These are phyloP conservation scores for Ochropacha duplaris DNA, from an alignment of 2,888 invertebrate species.

Conservation along the genomic window DNA sequence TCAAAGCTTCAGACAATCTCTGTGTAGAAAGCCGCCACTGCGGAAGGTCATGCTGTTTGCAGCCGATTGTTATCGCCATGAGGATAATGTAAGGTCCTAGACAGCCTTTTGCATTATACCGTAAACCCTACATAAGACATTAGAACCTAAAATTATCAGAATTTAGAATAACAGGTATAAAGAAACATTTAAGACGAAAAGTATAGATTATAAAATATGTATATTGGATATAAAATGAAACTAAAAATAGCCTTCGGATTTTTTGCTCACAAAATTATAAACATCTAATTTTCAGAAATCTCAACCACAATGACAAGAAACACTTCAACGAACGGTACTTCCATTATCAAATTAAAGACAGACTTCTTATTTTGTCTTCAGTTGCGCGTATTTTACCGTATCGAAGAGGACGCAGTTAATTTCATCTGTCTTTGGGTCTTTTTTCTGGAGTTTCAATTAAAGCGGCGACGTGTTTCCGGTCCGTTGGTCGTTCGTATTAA, in stretches of 20 bases:
- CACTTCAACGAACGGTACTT: slow-evolving; percentile 42
- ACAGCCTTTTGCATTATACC: neutral
- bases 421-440: slow-evolving; percentile 51
- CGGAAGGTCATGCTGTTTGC: slow-evolving; percentile 12
- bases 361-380: slow-evolving; percentile 31
- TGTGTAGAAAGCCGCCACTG: slow-evolving; percentile 34
- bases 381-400: slow-evolving; percentile 34
- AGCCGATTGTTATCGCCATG: neutral
- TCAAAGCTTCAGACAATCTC: slow-evolving; percentile 27
- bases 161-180: neutral
- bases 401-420: slow-evolving; percentile 46
- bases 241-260: neutral
- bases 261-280: neutral
- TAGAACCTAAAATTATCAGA: neutral
- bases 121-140: neutral
- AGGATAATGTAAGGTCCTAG: neutral
- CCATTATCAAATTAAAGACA: slow-evolving; percentile 38
- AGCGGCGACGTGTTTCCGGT: slow-evolving; percentile 56
- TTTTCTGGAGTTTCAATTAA: slow-evolving; percentile 60
- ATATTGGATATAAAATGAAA: too few species aligned
- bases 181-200: too few species aligned
- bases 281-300: neutral
- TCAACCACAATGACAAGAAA: slow-evolving; percentile 10
- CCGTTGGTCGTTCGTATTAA: slow-evolving; percentile 44
- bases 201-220: too few species aligned